Conservation (phyloP, 2,113 vertebrate genomes). For the Nothoprocta perdicaria region DNA sequence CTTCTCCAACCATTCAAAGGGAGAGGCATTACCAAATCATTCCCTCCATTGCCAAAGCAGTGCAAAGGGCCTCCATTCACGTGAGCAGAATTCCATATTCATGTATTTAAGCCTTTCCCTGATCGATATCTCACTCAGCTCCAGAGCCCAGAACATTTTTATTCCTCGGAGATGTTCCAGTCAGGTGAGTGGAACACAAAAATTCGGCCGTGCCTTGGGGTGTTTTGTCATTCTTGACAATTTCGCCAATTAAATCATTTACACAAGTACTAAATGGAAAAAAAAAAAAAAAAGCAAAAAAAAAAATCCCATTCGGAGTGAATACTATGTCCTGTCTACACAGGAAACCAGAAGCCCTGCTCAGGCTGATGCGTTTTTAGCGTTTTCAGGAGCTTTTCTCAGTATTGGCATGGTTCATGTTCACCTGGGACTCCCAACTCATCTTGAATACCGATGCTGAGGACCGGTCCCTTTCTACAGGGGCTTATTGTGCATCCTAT, state of each 20-base stretch:
- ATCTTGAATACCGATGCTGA: neutral
- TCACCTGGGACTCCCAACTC: neutral
- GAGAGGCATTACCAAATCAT: neutral
- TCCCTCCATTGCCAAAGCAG: neutral
- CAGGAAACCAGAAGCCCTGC: rapidly evolving
- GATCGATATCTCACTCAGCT: neutral
- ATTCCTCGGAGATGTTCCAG: neutral
- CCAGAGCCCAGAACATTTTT: neutral
- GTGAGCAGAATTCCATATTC: neutral
- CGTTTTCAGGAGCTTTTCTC: rapidly evolving
- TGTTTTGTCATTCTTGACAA: neutral
- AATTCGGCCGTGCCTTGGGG: neutral
- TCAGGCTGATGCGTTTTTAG: neutral
- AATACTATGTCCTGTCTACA: neutral
- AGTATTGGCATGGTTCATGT: neutral
- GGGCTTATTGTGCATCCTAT: neutral
- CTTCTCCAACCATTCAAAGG: neutral
- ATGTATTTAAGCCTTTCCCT: neutral
- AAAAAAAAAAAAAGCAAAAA: neutral
- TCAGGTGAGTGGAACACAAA: neutral
- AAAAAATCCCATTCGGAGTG: neutral
- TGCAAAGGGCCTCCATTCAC: rapidly evolving
- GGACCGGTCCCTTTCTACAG: neutral
- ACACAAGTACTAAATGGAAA: neutral
- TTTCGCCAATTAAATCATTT: neutral